A percentile compares a stretch with the other conserved stretches of the same genome.
Evolutionary conservation across 2,888 invertebrate genomes (phyloP).

Genomic region (Molanna angustata): DNA sequence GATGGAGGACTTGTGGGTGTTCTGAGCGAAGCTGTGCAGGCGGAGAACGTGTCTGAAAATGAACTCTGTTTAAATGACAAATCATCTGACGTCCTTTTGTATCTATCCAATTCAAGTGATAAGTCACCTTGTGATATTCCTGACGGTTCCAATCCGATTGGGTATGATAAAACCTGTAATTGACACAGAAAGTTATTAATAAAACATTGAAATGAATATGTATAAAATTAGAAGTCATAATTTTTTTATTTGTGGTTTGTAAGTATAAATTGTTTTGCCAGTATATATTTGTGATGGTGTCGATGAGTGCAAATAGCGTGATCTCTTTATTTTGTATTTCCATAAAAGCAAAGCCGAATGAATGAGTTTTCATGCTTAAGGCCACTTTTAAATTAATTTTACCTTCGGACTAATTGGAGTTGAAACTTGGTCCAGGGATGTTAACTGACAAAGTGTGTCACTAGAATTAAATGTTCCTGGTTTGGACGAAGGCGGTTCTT

Average conservation of each 20-base stretch:
- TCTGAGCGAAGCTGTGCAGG: constrained; percentile 37
- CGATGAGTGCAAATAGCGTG: neutral
- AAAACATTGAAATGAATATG: too few relatives aligned
- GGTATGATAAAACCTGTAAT: constrained; percentile 43
- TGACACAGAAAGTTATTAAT: too few relatives aligned
- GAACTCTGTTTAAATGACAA: constrained; percentile 54
- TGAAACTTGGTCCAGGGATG: constrained; percentile 53
- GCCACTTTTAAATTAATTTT: constrained; percentile 17
- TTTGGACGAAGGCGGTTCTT: constrained; percentile 48
- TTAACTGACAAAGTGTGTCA: constrained; percentile 55
- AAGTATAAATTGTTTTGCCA: too few relatives aligned
- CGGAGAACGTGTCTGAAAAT: constrained; percentile 49
- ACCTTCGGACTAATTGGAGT: constrained; percentile 57
- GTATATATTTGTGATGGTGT: too few relatives aligned
- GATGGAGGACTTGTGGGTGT: constrained; percentile 31
- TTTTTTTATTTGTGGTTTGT: too few relatives aligned
- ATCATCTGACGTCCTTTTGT: constrained; percentile 42
- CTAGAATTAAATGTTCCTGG: constrained; percentile 54
- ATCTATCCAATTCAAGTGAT: constrained; percentile 29
- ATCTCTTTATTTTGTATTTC: neutral
- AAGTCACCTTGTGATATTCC: constrained; percentile 40
- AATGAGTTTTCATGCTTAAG: neutral
- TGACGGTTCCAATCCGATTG: constrained; percentile 21
- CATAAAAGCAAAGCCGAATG: constrained; percentile 1
- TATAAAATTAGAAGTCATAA: too few relatives aligned